These are phyloP conservation scores for Coregonus sp. DNA, from an alignment of 2,797 vertebrate species.

Conservation along the genomic window DNA sequence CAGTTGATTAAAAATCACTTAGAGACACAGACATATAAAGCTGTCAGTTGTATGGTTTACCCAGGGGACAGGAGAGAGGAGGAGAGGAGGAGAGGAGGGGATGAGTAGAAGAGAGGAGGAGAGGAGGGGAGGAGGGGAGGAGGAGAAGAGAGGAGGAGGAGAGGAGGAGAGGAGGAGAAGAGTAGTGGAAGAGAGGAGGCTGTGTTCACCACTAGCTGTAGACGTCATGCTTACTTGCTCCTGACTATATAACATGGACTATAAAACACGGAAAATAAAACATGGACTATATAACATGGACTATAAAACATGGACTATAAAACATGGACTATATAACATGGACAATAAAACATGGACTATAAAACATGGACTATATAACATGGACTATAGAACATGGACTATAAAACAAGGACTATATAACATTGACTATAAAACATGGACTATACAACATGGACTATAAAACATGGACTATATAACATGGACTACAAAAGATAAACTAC, in stretches of 20 bases:
- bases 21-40: slow-evolving; percentile 76
- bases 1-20: slow-evolving; percentile 84
- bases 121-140: slow-evolving; percentile 14
- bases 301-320: no score
- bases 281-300: no score
- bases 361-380: no score
- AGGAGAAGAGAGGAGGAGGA: slow-evolving; percentile 4
- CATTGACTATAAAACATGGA: no score
- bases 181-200: neutral
- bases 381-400: no score
- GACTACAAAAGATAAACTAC: no score
- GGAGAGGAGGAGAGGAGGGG: slow-evolving; percentile 12
- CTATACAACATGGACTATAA: no score
- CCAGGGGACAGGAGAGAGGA: slow-evolving; percentile 59
- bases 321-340: neutral
- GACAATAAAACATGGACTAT: neutral
- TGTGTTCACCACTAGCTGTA: neutral
- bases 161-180: neutral
- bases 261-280: neutral
- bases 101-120: slow-evolving; percentile 17
- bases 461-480: no score
- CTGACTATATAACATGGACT: neutral
- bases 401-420: no score
- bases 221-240: neutral
- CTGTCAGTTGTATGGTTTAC: slow-evolving; percentile 74